Base-by-base conservation (phyloP, 2,113 vertebrate species). In the Pristiophorus japonicus region DNA sequence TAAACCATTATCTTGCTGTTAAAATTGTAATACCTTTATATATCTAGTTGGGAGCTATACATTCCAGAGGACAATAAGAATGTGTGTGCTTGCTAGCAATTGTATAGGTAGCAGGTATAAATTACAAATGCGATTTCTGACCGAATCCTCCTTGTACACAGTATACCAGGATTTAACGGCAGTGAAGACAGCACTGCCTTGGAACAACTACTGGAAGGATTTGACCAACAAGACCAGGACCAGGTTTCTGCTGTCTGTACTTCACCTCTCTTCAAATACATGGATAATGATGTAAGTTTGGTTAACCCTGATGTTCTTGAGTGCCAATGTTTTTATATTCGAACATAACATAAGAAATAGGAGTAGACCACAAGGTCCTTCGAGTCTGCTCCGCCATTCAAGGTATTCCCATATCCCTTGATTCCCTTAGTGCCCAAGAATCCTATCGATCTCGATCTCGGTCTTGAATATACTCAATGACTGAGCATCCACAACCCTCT, bases 271-370 rank as follows among this genome's bases (percentile, higher is more conserved):
- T 98, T 99, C 96, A 99, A 99, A 96, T 99, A 99, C 97, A 99
- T 99, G 99, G 99, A 99, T 97, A 99, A 99, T 81, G 99, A 99
- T 3, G 99, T 99, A 97, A 99, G 99, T 98, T 62, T 81, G 62
- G n/a, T 94, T 94, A 51, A 47, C 24, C 59, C 18, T 47, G 59
- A 59, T 3, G 45, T 45, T 95, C 20, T 55, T 87, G 16, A 38
- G 22, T 63, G 63, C 4, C 11, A 67, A 45, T 84, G 59, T n/a
- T 62, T 59, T 95, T 24, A 65, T 63, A 4, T 81, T 38, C 38
- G n/a, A 78, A 18, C 14, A 18, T 42, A 62, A 63, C 5, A 34
- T 22, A 91, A 7, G 87, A 62, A 18, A 5, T 34, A n/a, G 51
- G 42, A 85, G 20, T 42, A 47, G 34, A 6, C 55, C 59, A 20